These are phyloP conservation scores for Neoscelio sp. DNA, from an alignment of 2,888 invertebrate species.

Conservation along the genomic window DNA sequence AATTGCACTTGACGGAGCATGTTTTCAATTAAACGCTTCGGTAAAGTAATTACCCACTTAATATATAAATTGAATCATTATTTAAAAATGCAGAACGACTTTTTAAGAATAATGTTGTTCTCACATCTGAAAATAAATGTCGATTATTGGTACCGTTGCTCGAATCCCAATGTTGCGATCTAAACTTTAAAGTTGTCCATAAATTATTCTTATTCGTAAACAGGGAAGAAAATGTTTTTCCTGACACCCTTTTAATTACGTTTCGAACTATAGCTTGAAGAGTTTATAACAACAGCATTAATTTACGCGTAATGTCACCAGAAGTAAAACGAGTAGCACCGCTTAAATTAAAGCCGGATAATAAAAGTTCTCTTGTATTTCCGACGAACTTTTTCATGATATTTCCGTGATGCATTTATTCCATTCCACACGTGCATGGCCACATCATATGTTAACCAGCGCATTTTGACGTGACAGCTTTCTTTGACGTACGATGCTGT, in stretches of 20 bases:
- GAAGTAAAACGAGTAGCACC: constrained; percentile 76
- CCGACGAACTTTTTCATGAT: constrained; percentile 54
- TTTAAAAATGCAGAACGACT: too few species aligned
- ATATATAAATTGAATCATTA: too few species aligned
- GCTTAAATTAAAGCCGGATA: constrained; percentile 83
- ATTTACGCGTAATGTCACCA: constrained; percentile 52
- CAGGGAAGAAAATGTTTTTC: neutral
- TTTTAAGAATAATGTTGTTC: too few species aligned
- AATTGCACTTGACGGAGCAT: too few species aligned
- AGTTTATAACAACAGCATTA: constrained; percentile 56
- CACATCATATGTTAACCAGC: constrained; percentile 46
- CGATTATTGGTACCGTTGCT: too few species aligned
- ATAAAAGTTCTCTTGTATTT: constrained; percentile 79
- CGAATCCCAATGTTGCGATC: too few species aligned
- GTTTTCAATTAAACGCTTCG: too few species aligned
- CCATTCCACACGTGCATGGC: constrained; percentile 34
- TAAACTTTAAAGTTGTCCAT: too few species aligned
- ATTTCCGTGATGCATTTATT: constrained; percentile 57
- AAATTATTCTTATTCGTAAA: too few species aligned
- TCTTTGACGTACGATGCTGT: constrained; percentile 38
- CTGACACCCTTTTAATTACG: constrained; percentile 30
- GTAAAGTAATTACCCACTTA: too few species aligned
- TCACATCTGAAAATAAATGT: too few species aligned
- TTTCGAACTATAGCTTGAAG: constrained; percentile 25
- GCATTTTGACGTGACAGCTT: constrained; percentile 42